Base-by-base conservation (phyloP, 37 sponge, comb jelly and placozoan genomes). In the Lycopodina hypogea region DNA sequence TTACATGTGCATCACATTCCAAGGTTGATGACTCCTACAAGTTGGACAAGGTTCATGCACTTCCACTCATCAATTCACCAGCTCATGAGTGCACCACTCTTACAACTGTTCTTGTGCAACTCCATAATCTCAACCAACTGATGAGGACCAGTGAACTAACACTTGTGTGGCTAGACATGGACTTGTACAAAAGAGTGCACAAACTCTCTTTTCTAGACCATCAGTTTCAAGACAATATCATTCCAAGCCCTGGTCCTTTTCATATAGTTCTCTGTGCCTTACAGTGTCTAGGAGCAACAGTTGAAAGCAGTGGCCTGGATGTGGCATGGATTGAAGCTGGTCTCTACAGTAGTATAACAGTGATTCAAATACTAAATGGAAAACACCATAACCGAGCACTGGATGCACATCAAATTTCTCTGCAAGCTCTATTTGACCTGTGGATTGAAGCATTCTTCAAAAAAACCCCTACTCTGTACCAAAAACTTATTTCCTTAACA, bases 221-320 rank as follows among this genome's bases (percentile, higher is more conserved):
- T 53, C 55, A 53, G 55, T 53, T 53, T 17, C 55, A 53, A 53
- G 55, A 53, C 55, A 53, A 53, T 53, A 12, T 53, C 55, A 53
- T 53, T 53, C 55, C 55, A 53, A 53, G 55, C 55, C 55, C 17
- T 53, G 55, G 55, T 53, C 55, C 55, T 53, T 53, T 17, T 19
- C 17, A 53, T 53, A 53, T 53, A 53, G 55, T 53, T 53, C 17
- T 53, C 55, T 53, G 55, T 53, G 55, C 55, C 55, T 53, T 53
- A 53, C 55, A 53, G 55, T 53, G 55, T 53, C 55, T 59, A 59
- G 60, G 60, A 12, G 60, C 60, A 59, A 12, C 55, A 59, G 60
- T 59, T 17, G 60, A 59, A 59, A 12, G 8, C 60, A 59, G 60
- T 59, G 60, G 60, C 60, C 8, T 59, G 8, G 60, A 59, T 59